These are phyloP conservation scores for Brachirus orientalis DNA, from an alignment of 2,113 vertebrate genomes.

Conservation along the genomic window DNA sequence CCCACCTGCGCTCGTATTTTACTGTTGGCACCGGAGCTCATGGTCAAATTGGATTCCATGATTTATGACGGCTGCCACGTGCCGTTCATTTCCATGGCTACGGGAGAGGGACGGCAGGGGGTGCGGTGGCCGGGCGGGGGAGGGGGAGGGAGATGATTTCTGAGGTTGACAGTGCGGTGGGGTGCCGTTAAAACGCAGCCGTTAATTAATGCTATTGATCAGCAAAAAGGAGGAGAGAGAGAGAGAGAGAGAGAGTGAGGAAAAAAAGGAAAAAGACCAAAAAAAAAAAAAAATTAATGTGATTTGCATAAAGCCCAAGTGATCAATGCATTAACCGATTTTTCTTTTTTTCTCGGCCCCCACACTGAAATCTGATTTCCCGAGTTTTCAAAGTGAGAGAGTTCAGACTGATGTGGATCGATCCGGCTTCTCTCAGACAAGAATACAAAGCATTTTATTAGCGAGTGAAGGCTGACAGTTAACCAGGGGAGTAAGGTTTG, in stretches of 20 bases:
- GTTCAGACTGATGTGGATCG: constrained; percentile 84
- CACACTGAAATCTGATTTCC: constrained; percentile 84
- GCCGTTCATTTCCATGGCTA: constrained; percentile 76
- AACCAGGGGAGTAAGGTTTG: constrained; percentile 75
- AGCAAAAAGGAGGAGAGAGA: constrained; percentile 59
- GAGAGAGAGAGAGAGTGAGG: background rate
- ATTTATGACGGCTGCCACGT: constrained; percentile 73
- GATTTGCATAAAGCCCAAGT: constrained; percentile 82
- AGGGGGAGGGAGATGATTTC: constrained; percentile 60
- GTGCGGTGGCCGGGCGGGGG: too few species aligned
- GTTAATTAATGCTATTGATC: constrained; percentile 87
- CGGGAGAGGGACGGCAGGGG: constrained; percentile 43
- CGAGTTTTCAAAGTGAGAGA: constrained; percentile 84
- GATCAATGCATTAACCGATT: constrained; percentile 87
- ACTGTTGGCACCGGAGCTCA: constrained; percentile 72
- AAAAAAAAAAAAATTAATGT: constrained; percentile 81
- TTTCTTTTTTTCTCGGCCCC: constrained; percentile 43
- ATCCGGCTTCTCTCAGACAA: constrained; percentile 90
- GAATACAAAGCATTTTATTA: constrained; percentile 91
- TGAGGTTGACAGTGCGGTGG: constrained; percentile 74
- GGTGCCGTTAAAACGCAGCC: constrained; percentile 82
- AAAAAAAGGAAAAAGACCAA: too few species aligned
- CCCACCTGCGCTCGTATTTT: constrained; percentile 75
- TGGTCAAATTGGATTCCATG: constrained; percentile 82
- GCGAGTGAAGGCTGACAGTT: constrained; percentile 82